phyloP scores from a whole-genome alignment of 1,140 invertebrate genomes.

The Scaptomyza graminum region DNA sequence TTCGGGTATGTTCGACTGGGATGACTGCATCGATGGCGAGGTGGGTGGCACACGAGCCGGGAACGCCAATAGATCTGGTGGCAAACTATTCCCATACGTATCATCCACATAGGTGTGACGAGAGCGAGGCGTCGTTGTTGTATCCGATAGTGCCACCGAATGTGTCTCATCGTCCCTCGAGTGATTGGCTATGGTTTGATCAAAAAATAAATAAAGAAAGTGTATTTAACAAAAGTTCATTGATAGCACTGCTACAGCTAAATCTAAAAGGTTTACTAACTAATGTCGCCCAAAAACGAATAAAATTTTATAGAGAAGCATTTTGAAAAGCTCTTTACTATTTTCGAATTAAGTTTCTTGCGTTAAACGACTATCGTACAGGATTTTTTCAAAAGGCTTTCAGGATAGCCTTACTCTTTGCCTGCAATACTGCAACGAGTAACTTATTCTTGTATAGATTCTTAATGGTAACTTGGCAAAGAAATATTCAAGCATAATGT shows the following conservation, averaged over 20 bases:
- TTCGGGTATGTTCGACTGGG: constrained; percentile 91
- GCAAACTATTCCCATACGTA: constrained; percentile 83
- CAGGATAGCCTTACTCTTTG: too few relatives aligned
- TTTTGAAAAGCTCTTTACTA: neutral
- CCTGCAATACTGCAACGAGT: too few relatives aligned
- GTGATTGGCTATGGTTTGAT: constrained; percentile 82
- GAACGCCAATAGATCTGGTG: constrained; percentile 92
- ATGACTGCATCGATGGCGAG: constrained; percentile 89
- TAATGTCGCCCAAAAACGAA: too few relatives aligned
- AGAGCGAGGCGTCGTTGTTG: constrained; percentile 72
- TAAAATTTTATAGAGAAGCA: neutral
- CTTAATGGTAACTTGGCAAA: too few relatives aligned
- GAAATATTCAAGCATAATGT: too few relatives aligned
- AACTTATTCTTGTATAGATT: too few relatives aligned
- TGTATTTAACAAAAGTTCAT: neutral
- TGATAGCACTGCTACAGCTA: neutral
- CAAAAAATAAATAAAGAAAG: neutral
- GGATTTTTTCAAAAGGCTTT: too few relatives aligned
- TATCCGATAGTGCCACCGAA: constrained; percentile 85
- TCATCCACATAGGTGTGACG: constrained; percentile 81
- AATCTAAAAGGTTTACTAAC: too few relatives aligned
- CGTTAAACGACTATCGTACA: too few relatives aligned
- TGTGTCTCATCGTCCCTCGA: constrained; percentile 87
- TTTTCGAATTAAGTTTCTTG: too few relatives aligned
- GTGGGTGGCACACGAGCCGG: constrained; percentile 86